phyloP scores from a whole-genome alignment of 2,888 invertebrate genomes.

The Hypselothyrea guttata region DNA sequence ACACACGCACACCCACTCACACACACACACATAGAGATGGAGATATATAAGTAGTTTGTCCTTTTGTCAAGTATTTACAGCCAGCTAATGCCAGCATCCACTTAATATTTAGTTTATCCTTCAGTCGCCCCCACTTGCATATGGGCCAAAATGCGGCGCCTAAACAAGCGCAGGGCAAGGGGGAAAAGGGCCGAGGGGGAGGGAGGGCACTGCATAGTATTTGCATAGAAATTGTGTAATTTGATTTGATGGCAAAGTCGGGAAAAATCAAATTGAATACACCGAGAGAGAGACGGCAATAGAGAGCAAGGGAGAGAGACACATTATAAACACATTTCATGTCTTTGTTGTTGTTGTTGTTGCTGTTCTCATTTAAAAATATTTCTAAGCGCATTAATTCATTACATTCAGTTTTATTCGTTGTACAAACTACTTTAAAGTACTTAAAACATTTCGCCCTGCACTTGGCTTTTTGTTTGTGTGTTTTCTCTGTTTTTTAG shows the following conservation, averaged over 20 bases:
- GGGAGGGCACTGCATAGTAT: slow-evolving; percentile 2
- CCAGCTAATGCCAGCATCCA: slow-evolving; percentile 17
- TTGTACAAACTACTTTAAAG: background rate
- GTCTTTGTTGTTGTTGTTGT: no score
- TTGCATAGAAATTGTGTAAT: slow-evolving; percentile 13
- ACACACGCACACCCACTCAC: no score
- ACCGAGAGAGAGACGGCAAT: no score
- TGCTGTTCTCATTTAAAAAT: no score
- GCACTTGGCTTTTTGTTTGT: slow-evolving; percentile 20
- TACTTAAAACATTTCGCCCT: slow-evolving; percentile 14
- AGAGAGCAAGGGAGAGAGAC: no score
- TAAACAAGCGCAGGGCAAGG: slow-evolving; percentile 3
- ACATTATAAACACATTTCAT: no score
- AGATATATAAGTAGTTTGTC: no score
- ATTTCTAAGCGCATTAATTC: slow-evolving; percentile 11
- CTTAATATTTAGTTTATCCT: slow-evolving; percentile 8
- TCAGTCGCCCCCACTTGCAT: slow-evolving; percentile 11
- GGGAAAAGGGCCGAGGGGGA: no score
- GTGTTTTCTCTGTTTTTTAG: background rate
- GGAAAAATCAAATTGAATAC: background rate
- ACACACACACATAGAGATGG: no score
- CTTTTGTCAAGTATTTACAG: background rate
- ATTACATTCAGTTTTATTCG: slow-evolving; percentile 12
- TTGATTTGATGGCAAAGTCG: slow-evolving; percentile 8
- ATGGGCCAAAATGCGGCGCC: slow-evolving; percentile 14